phyloP scores from a whole-genome alignment of 1,140 invertebrate species.

The Zophobas atratus region DNA sequence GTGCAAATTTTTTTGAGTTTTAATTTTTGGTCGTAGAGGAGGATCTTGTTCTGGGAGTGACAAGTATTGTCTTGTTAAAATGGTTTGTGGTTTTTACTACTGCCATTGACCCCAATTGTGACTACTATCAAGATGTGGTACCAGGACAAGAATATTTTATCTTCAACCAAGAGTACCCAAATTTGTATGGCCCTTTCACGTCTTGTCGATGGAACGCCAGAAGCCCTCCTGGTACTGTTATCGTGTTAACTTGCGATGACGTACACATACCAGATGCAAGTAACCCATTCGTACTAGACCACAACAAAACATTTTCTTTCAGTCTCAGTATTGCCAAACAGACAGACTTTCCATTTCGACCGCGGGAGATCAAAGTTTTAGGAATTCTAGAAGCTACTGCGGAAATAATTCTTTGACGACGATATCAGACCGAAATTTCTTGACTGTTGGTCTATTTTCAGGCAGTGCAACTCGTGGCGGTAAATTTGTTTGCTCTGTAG shows the following conservation, averaged over 20 bases:
- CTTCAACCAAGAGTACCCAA: constrained; percentile 70
- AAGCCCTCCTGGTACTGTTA: constrained; percentile 68
- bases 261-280: constrained; percentile 71
- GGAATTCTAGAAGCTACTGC: constrained; percentile 64
- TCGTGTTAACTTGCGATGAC: constrained; percentile 60
- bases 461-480: constrained; percentile 62
- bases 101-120: constrained; percentile 54
- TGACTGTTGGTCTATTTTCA: constrained; percentile 66
- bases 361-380: no score
- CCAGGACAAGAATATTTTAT: constrained; percentile 67
- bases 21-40: no score
- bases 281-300: constrained; percentile 21
- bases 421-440: not conserved
- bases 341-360: constrained; percentile 67
- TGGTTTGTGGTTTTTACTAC: no score
- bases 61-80: no score
- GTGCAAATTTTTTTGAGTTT: no score
- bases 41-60: no score
- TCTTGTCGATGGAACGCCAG: constrained; percentile 70
- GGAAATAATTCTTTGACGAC: not conserved
- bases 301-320: not conserved
- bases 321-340: constrained; percentile 60
- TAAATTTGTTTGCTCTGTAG: constrained; percentile 71
- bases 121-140: constrained; percentile 61
- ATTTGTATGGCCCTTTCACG: constrained; percentile 64